Percentiles rank a stretch among this genome's conserved stretches.
These are phyloP conservation scores for Operophtera brumata DNA, from an alignment of 2,888 invertebrate genomes.

Conservation along the genomic window DNA sequence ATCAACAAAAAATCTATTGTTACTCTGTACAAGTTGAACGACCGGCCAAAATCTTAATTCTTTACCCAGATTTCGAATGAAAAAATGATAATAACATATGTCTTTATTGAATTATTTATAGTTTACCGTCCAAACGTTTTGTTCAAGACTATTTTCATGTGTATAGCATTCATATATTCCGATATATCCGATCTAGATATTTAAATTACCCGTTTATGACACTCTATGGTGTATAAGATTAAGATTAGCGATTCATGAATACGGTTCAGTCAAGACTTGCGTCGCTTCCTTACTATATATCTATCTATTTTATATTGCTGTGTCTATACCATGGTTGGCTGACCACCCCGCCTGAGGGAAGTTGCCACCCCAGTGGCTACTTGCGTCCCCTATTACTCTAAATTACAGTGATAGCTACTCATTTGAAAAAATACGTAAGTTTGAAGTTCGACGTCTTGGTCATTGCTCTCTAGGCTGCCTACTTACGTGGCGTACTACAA, in stretches of 20 bases:
- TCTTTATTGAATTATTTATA: constrained; percentile 65
- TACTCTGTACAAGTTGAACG: constrained; percentile 58
- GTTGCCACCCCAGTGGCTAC: constrained; percentile 43
- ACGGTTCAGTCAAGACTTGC: constrained; percentile 29
- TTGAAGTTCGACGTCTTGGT: constrained; percentile 22
- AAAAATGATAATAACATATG: constrained; percentile 57
- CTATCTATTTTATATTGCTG: constrained; percentile 33
- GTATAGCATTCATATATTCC: constrained; percentile 36
- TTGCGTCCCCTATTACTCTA: constrained; percentile 41
- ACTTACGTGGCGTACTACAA: too few relatives aligned
- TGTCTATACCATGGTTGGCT: constrained; percentile 52
- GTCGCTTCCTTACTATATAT: constrained; percentile 30
- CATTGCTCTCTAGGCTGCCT: constrained; percentile 20
- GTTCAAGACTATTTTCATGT: constrained; percentile 47
- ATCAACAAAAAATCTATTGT: constrained; percentile 47
- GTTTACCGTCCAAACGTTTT: constrained; percentile 48
- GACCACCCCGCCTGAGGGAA: constrained; percentile 44
- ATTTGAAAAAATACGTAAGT: constrained; percentile 28
- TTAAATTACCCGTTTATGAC: constrained; percentile 44
- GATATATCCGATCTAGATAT: constrained; percentile 64
- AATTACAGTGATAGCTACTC: constrained; percentile 44
- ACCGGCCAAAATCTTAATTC: constrained; percentile 72
- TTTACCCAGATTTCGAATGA: constrained; percentile 63
- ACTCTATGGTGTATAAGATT: constrained; percentile 29
- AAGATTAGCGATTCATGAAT: constrained; percentile 34